A percentile compares a stretch with the other conserved stretches of the same genome.
Evolutionary conservation across 2,113 vertebrate species (phyloP).

Genomic region (Xiphias gladius): DNA sequence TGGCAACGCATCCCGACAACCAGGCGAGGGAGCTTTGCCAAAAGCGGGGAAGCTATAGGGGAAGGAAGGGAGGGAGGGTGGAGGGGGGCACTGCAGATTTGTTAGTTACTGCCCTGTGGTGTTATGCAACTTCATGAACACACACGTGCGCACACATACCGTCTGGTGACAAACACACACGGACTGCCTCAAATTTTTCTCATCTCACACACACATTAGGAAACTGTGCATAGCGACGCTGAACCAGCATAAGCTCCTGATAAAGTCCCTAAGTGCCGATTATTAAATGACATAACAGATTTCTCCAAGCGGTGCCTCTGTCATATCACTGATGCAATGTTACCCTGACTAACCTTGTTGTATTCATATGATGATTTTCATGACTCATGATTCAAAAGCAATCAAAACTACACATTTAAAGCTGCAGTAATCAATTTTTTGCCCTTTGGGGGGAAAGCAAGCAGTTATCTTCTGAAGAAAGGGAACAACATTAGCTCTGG

Average conservation of each 20-base stretch:
- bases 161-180: constrained; percentile 57
- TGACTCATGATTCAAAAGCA: background rate
- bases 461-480: background rate
- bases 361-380: constrained; percentile 14
- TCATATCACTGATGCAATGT: constrained; percentile 42
- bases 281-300: constrained; percentile 74
- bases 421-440: background rate
- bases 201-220: constrained; percentile 16
- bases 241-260: constrained; percentile 63
- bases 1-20: constrained; percentile 61
- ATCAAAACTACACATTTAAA: background rate
- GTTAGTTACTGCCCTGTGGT: constrained; percentile 69
- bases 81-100: constrained; percentile 73
- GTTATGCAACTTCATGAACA: constrained; percentile 75
- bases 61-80: constrained; percentile 37
- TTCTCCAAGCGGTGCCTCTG: constrained; percentile 30
- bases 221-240: constrained; percentile 38
- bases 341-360: constrained; percentile 10
- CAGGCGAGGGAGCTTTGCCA: constrained; percentile 69
- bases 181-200: constrained; percentile 5
- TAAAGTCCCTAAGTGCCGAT: constrained; percentile 68
- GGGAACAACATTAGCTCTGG: background rate
- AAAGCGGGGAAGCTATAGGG: constrained; percentile 66
- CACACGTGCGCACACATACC: constrained; percentile 58
- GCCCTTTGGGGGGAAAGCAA: background rate